phyloP scores from a whole-genome alignment of 2,113 vertebrate genomes.

The Gnathonemus echidnorhynchus region DNA sequence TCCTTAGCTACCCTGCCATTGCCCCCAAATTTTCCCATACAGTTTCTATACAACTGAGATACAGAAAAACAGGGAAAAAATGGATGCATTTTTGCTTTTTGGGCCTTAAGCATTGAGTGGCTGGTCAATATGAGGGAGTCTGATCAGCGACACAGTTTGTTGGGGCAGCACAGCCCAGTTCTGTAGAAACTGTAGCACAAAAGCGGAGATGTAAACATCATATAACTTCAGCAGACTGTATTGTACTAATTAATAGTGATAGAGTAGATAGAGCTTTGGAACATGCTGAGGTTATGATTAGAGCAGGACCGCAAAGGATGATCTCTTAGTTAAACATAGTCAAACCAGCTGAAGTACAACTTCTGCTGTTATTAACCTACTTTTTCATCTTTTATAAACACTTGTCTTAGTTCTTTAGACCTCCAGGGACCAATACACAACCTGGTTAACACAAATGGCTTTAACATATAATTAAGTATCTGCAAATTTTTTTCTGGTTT shows the following conservation, averaged over 20 bases:
- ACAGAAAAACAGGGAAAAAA: background rate
- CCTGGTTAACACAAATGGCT: background rate
- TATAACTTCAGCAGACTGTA: background rate
- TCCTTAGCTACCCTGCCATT: background rate
- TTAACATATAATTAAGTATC: background rate
- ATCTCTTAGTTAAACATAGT: slow-evolving; percentile 35
- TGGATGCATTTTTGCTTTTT: background rate
- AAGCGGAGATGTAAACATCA: background rate
- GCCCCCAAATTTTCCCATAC: background rate
- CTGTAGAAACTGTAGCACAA: slow-evolving; percentile 4
- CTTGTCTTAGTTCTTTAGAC: slow-evolving; percentile 3
- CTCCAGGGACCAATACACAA: background rate
- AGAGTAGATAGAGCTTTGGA: slow-evolving; percentile 3
- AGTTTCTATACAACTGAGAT: background rate
- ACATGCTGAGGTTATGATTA: slow-evolving; percentile 39
- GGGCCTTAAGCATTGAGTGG: background rate
- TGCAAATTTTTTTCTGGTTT: background rate
- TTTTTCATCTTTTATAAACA: slow-evolving; percentile 34
- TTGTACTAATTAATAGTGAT: slow-evolving; percentile 20
- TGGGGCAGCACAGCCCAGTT: background rate
- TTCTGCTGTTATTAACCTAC: slow-evolving; percentile 24
- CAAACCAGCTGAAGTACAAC: slow-evolving; percentile 7
- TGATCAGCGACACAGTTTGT: background rate
- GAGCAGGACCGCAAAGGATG: slow-evolving; percentile 29
- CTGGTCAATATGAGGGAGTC: background rate